Base-by-base conservation (phyloP, 2,113 vertebrate genomes). In the Odocoileus hemionus region DNA sequence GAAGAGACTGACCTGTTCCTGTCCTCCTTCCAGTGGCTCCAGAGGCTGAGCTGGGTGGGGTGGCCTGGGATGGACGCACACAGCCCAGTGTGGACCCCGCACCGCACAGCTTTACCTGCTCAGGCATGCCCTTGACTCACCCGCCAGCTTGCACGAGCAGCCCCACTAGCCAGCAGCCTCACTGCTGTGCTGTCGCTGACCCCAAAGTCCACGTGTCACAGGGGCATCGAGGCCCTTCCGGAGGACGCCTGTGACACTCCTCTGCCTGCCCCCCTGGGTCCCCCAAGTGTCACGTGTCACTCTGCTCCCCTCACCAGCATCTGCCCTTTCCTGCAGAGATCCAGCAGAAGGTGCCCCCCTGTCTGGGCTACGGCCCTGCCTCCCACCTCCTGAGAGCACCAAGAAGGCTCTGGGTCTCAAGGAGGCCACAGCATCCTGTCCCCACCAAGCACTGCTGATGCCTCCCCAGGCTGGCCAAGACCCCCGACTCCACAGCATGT, bases 21-120 rank as follows among this genome's bases (percentile, higher is more conserved):
- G 1, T 25, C 45, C 14, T 85, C 61, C 45, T 52, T 30, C 8
- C 9, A 52, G 39, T 3, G 52, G 83, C 1, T 54, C 21, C 52
- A 55, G 25, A 61, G 14, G 23, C 70, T 3, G 9, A 85, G 82
- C 4, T 7, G 17, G 4, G 10, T n/a, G 23, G 13, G 16, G 28
- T 36, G 21, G 19, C 78, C 25, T 12, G 7, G n/a, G 30, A 5
- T 0, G 5, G 52, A 54, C 0, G 2, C 10, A 21, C 36, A 13
- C 23, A 19, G 17, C 57, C 57, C 33, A 52, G 50, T 9, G 43
- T 13, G 43, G 28, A 45, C 26, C 2, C 57, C 16, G 12, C 26
- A 2, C 15, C 10, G 1, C 55, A 1, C 12, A 0, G 61, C 2
- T 14, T 15, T 17, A 17, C 47, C 86, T 47, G 36, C 30, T 25